A percentile compares a stretch with the other conserved stretches of the same genome.
Evolutionary conservation across 2,113 vertebrate species (phyloP).

Genomic region (human (Homo sapiens)): GRCh38 chr2:189752001-189752500

Average conservation of each 20-base stretch:
- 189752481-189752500: slow-evolving; percentile 38
- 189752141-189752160: too few species aligned
- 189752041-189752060: too few species aligned
- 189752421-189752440: not conserved
- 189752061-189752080: too few species aligned
- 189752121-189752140: too few species aligned
- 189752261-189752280: not conserved
- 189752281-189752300: not conserved
- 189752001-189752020: too few species aligned
- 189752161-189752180: not conserved
- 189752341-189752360: not conserved
- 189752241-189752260: not conserved
- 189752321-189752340: not conserved
- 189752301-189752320: not conserved
- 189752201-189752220: not conserved
- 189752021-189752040: too few species aligned
- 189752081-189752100: too few species aligned
- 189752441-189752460: not conserved
- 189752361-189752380: not conserved
- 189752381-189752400: not conserved
- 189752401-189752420: not conserved
- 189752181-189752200: not conserved
- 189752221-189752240: not conserved
- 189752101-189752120: too few species aligned
- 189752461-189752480: slow-evolving; percentile 36